Conservation (phyloP, 2,797 vertebrate genomes). For the Acomys russatus region DNA sequence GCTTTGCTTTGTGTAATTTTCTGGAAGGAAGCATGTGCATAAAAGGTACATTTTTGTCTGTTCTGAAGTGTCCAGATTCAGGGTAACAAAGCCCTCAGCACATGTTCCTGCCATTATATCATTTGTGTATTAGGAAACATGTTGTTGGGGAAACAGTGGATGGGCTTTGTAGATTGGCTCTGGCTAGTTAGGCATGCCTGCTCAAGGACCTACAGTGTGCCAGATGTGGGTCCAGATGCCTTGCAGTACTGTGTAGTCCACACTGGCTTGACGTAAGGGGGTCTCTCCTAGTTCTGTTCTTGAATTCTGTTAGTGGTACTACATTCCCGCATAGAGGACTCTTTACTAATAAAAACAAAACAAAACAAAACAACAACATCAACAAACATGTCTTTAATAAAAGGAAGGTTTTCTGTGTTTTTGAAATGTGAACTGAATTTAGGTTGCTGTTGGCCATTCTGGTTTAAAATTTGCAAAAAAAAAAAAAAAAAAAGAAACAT, state of each 20-base stretch:
- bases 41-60: slow-evolving; percentile 22
- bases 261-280: not conserved
- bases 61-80: not conserved
- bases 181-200: slow-evolving; percentile 29
- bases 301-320: not conserved
- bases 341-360: not conserved
- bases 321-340: not conserved
- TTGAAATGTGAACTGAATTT: slow-evolving; percentile 63
- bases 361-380: not conserved
- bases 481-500: not conserved
- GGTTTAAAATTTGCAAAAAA: slow-evolving; percentile 24
- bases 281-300: not conserved
- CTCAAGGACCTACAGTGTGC: not conserved
- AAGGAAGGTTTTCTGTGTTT: slow-evolving; percentile 35
- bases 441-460: slow-evolving; percentile 23
- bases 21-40: slow-evolving; percentile 10
- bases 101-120: not conserved
- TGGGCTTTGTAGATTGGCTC: not conserved
- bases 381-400: not conserved
- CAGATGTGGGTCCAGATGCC: not conserved
- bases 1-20: slow-evolving; percentile 23
- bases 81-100: not conserved
- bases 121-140: slow-evolving; percentile 74
- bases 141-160: slow-evolving; percentile 71
- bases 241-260: not conserved